Conservation (phyloP, 1,140 invertebrate genomes). For the Heliothis virescens region DNA sequence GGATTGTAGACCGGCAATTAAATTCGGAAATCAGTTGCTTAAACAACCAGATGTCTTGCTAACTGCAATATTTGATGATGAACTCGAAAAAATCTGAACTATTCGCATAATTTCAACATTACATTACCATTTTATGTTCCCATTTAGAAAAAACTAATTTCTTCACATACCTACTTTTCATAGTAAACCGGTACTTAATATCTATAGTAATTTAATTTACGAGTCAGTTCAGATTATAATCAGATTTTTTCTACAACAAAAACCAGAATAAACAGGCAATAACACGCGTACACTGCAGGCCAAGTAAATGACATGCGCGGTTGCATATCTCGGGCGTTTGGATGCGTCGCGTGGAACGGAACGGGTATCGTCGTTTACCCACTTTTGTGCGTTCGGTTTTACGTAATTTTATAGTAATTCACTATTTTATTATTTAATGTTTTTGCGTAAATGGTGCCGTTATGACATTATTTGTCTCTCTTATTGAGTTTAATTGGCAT, state of each 20-base stretch:
- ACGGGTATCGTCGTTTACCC: slow-evolving; percentile 43
- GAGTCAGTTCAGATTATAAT: slow-evolving; percentile 7
- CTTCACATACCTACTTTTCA: not conserved
- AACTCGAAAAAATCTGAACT: not conserved
- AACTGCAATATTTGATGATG: not conserved
- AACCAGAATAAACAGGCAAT: slow-evolving; percentile 19
- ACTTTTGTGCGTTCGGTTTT: slow-evolving; percentile 51
- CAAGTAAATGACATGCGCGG: slow-evolving; percentile 49
- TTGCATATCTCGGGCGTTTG: slow-evolving; percentile 52
- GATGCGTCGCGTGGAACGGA: slow-evolving; percentile 53
- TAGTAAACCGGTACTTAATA: not conserved
- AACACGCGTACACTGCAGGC: slow-evolving; percentile 11
- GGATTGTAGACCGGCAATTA: not conserved
- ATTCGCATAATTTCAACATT: not conserved
- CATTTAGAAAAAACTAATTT: not conserved
- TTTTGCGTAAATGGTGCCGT: slow-evolving; percentile 35
- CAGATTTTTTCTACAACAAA: slow-evolving; percentile 6
- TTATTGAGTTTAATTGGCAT: slow-evolving; percentile 3
- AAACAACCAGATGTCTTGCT: not conserved
- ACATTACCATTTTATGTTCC: not conserved
- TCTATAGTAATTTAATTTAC: slow-evolving; percentile 10
- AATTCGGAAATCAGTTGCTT: not conserved
- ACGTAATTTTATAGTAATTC: slow-evolving; percentile 45
- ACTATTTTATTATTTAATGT: slow-evolving; percentile 31
- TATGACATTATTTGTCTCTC: slow-evolving; percentile 10